These are phyloP conservation scores for Teinopalpus imperialis DNA, from an alignment of 2,888 invertebrate species.

Conservation along the genomic window DNA sequence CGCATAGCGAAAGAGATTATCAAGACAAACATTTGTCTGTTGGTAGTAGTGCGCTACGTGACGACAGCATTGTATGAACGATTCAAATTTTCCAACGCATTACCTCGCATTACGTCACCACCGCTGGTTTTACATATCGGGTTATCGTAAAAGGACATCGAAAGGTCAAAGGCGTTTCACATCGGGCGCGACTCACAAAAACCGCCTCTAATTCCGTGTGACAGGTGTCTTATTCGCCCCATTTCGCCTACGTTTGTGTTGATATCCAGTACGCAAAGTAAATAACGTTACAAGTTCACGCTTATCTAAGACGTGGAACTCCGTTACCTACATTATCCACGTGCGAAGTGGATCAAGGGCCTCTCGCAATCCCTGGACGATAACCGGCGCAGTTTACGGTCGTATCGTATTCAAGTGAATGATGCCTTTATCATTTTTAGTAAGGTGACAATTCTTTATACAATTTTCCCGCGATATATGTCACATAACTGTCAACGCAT, in stretches of 20 bases:
- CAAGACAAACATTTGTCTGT: slow-evolving; percentile 7
- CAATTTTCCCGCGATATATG: no score
- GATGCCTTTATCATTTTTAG: slow-evolving; percentile 24
- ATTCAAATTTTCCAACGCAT: slow-evolving; percentile 27
- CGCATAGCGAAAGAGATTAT: slow-evolving; percentile 20
- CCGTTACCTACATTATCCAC: slow-evolving; percentile 18
- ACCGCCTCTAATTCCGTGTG: slow-evolving; percentile 4
- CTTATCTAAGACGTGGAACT: slow-evolving; percentile 23
- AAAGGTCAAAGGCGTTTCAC: slow-evolving; percentile 35
- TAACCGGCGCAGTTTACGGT: slow-evolving; percentile 9
- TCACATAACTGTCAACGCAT: no score
- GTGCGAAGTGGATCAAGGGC: slow-evolving; percentile 24
- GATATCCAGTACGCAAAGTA: background rate
- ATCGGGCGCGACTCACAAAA: slow-evolving; percentile 15
- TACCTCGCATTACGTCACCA: slow-evolving; percentile 36
- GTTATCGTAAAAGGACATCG: slow-evolving; percentile 39
- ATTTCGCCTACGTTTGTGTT: background rate
- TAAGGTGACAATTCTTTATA: background rate
- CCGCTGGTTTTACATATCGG: slow-evolving; percentile 37
- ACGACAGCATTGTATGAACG: slow-evolving; percentile 16
- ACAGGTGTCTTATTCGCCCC: background rate
- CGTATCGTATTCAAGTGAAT: slow-evolving; percentile 10
- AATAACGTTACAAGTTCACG: slow-evolving; percentile 23
- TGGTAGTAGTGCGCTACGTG: slow-evolving; percentile 8
- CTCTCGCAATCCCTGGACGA: slow-evolving; percentile 8